Base-by-base conservation (phyloP, 2,888 invertebrate genomes). In the Pinctada fucata region DNA sequence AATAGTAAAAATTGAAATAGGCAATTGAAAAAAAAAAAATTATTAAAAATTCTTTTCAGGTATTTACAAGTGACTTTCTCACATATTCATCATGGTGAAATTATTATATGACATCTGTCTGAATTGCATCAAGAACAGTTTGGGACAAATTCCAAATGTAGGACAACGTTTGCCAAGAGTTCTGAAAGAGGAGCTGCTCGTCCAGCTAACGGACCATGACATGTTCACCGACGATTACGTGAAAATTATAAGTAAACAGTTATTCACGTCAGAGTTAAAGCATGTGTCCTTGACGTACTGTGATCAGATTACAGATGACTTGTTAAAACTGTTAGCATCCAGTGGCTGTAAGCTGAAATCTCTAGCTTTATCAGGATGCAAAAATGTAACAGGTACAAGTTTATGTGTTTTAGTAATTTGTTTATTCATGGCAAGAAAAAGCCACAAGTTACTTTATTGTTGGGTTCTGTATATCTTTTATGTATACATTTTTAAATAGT, bases 261-360 rank as follows among this genome's bases (percentile, higher is more conserved):
- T 80, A 16, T 72, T 77, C 72, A 52, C 52, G 10, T 6, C n/a
- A 3, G 65, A 69, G 31, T 77, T 91, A 45, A 81, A 85, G 31
- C 80, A 84, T 51, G 79, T 91, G 13, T 86, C 86, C 65, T 80
- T 88, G 58, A 88, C 88, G 83, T 87, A 88, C 72, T 90, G 91
- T 84, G 78, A 82, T 10, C 90, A 90, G 72, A 83, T 90, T 6
- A 88, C 84, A 50, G 90, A 91, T 78, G 52, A 76, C 2, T 82
- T 90, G 48, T 81, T 91, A 31, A 72, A 82, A 58, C 78, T 84
- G 52, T 69, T 91, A 51, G 85, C 83, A 16, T 65, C 80, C 6
- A 79, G 86, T 49, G 72, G 82, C 2, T 90, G 90, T 79, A 84
- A 86, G 68, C 82, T 91, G 31, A 83, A 88, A 50, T 79, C 79